Evolutionary conservation across 1,140 invertebrate genomes (phyloP).

Genomic region (Carcinoscorpius rotundicauda): DNA sequence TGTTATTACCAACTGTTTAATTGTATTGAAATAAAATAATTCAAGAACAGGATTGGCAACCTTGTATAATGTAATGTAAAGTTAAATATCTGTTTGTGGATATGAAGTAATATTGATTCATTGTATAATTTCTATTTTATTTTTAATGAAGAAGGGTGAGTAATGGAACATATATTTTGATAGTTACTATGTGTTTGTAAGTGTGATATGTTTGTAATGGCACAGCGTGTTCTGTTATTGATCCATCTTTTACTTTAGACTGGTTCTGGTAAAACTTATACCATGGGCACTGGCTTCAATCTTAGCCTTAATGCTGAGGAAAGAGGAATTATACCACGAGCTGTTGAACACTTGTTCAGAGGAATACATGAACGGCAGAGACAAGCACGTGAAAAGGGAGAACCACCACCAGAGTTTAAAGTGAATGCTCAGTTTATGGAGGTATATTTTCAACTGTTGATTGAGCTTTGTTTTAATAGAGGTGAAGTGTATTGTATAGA

Average conservation of each 20-base stretch:
- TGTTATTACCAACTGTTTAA: too few relatives aligned
- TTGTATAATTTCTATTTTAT: too few relatives aligned
- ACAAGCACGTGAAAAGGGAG: constrained; percentile 43
- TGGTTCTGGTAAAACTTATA: constrained; percentile 94
- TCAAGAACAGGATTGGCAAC: too few relatives aligned
- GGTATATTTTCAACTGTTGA: constrained; percentile 10
- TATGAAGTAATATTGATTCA: too few relatives aligned
- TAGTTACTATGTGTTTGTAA: too few relatives aligned
- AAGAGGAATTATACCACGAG: constrained; percentile 84
- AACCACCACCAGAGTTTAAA: constrained; percentile 58
- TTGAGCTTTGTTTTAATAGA: too few relatives aligned
- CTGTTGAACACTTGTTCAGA: constrained; percentile 77
- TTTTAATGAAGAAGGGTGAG: too few relatives aligned
- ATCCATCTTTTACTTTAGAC: constrained; percentile 46
- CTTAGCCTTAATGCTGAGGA: constrained; percentile 53
- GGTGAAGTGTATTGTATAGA: too few relatives aligned
- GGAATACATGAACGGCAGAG: constrained; percentile 56
- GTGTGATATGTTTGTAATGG: not conserved
- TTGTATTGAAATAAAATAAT: too few relatives aligned
- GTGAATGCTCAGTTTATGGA: constrained; percentile 54
- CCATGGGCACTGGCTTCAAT: constrained; percentile 97
- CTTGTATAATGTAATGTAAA: too few relatives aligned
- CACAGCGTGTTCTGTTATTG: constrained; percentile 19
- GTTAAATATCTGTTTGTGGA: too few relatives aligned
- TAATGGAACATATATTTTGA: too few relatives aligned